Base-by-base conservation (phyloP, 1,140 invertebrate genomes). In the Lepidurus arcticus region DNA sequence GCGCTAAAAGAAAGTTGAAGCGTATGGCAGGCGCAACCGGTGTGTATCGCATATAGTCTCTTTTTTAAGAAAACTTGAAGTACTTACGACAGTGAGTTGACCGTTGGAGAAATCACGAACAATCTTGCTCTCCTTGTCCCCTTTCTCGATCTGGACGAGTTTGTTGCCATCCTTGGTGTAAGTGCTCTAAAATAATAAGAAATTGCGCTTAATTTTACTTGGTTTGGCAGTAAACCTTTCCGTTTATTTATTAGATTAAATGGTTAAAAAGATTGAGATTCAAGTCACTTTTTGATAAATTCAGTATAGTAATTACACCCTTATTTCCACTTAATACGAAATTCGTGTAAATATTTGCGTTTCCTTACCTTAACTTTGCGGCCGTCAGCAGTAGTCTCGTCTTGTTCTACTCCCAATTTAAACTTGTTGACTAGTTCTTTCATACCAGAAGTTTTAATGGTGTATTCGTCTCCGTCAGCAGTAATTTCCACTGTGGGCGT, bases 341-440 rank as follows among this genome's bases (percentile, higher is more conserved):
- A n/a, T 44, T 3, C 34, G 73, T 11, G 16, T 0, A 78, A 42
- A 47, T 80, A 9, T 13, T 24, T 42, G n/a, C n/a, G 34, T 73
- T 73, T 21, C 13, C 74, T 43, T 79, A 87, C 91, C 86, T 93
- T 94, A 21, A 96, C 94, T 83, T 90, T 91, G 73, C 92, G 88
- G 9, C 93, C 94, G 84, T 96, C 94, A 21, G 91, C 87, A 8
- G 94, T 96, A 81, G 91, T 91, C 82, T 96, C 93, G 10, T 94
- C 92, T 84, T 96, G 94, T 83, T 94, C 92, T 80, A 92, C 90
- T 34, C 91, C 92, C 6, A 93, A 87, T 84, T 87, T 93, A 85
- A 96, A 97, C 80, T 88, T 90, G 73, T 93, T 89, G 78, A 90
- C 88, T 0, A 90, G 88, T 81, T 89, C 94, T 84, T 95, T 96